Conservation (phyloP, 2,888 invertebrate species). For the Silvanus unidentatus region DNA sequence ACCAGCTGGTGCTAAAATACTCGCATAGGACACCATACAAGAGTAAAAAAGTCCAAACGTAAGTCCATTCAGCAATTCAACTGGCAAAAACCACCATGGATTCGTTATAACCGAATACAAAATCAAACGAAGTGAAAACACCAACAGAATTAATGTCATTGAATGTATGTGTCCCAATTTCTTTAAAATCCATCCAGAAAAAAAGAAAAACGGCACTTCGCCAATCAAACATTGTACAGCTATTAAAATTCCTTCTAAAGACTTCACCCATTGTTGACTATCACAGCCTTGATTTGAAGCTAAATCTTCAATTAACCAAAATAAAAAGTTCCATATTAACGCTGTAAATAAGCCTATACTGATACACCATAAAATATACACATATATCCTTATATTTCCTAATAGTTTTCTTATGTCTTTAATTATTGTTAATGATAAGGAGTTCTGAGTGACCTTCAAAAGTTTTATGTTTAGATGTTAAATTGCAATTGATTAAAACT, state of each 20-base stretch:
- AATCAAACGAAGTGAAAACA: constrained; percentile 74
- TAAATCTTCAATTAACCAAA: constrained; percentile 77
- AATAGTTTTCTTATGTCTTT: constrained; percentile 64
- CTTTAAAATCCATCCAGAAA: constrained; percentile 72
- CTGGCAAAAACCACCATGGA: constrained; percentile 78
- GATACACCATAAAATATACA: constrained; percentile 76
- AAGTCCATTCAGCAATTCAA: constrained; percentile 82
- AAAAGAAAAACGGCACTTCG: constrained; percentile 81
- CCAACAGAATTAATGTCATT: constrained; percentile 76
- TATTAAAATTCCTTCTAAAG: constrained; percentile 45
- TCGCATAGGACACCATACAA: constrained; percentile 84
- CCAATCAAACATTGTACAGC: constrained; percentile 71
- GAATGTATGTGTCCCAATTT: constrained; percentile 75
- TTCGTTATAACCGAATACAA: constrained; percentile 73
- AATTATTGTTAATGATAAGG: constrained; percentile 60
- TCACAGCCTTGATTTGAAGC: constrained; percentile 46
- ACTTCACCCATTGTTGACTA: constrained; percentile 43
- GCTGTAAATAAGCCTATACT: constrained; percentile 79
- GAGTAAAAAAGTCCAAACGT: constrained; percentile 86
- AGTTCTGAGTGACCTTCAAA: constrained; percentile 58
- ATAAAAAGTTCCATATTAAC: constrained; percentile 80
- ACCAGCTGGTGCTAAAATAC: constrained; percentile 73
- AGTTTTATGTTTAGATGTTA: constrained; percentile 1
- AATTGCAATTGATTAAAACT: not conserved
- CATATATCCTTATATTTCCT: constrained; percentile 58